Evolutionary conservation across 2,797 vertebrate species (phyloP), one percentile per base, ranked within the genome.

Genomic region (Cyclopterus lumpus): DNA sequence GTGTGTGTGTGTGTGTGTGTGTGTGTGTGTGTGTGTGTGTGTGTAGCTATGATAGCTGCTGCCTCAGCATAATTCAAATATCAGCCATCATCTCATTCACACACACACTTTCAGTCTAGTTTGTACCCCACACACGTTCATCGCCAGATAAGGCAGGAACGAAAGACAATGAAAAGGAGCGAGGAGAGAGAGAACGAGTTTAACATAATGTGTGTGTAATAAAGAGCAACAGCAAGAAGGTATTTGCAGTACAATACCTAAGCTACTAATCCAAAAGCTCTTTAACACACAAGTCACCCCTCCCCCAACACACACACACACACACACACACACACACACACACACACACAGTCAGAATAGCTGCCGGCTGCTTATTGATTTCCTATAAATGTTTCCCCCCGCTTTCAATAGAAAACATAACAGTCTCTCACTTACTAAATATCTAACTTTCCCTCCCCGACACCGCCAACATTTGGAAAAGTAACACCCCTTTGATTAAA

Each of bases 211-310:
- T 22, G 48, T 7, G 55, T 15, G 42, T 4, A 65, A 79, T 71
- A 78, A 65, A 79, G 69, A 77, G 74, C 70, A 76, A 83, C 0
- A 71, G 71, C 66, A 67, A 76, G 71, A 75, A 34, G 71, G 79
- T 68, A 86, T 85, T 90, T 87, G 76, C 75, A 78, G 71, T 75
- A 86, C 86, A 91, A 89, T 83, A 71, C 75, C 78, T n/a, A 14
- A 74, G 81, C 77, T 82, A 78, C 83, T 89, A 91, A 92, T 92
- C 89, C 82, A 88, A 89, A 89, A 88, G 81, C 88, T 88, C 82
- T 92, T 83, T 73, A 90, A 73, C 78, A 69, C 67, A 74, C 40
- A 67, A 65, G 22, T 59, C 63, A 22, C 63, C 86, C 83, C 54
- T 76, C 84, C 86, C 80, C 76, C 55, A 66, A 34, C 34, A 7